Base-by-base conservation (phyloP, 2,888 invertebrate species). In the Amblyjoppa fuscipennis region DNA sequence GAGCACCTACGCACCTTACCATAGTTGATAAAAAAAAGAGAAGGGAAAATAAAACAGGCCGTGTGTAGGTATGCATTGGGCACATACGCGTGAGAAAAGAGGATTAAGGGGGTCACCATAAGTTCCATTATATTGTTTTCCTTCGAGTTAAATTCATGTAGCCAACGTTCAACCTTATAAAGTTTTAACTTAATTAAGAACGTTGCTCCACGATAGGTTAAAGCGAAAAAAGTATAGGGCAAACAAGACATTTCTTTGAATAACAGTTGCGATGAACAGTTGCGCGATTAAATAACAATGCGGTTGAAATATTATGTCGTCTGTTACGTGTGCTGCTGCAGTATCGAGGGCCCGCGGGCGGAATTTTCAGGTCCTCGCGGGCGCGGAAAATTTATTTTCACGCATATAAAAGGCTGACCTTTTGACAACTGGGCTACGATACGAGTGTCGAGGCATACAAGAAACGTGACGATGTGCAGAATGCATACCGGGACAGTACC, bases 1-100 rank as follows among this genome's bases (percentile, higher is more conserved):
- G 73, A 81, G 80, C 80, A 81, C 80, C 80, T 66, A 68, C 80
- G 80, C 80, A 68, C 66, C 79, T 53, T 38, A n/a, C 25, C 38
- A 31, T 61, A n/a, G 41, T 41, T 45, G 41, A 61, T 51, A 61
- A 49, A 61, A 59, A 59, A 34, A 9, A 41, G 38, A 66, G 20
- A 20, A n/a, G 0, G 7, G 51, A 28, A 28, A 59, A 59, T 59
- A 28, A 28, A 59, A 59, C 5, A 6, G 28, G 28, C 11, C 13
- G 28, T n/a, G 13, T 45, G 66, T 61, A 25, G 4, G 66, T 70
- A 49, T 53, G 25, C 16, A n/a, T 7, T n/a, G 51, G 25, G 73
- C 56, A 66, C 51, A n/a, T 13, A 20, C 68, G 84, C 84, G 84
- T 85, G 84, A 85, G 84, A 78, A 81, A 77, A 78, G 53, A 74